Evolutionary conservation across 2,797 vertebrate species (phyloP), one percentile per base, ranked within the genome.

Genomic region (Coendou prehensilis): DNA sequence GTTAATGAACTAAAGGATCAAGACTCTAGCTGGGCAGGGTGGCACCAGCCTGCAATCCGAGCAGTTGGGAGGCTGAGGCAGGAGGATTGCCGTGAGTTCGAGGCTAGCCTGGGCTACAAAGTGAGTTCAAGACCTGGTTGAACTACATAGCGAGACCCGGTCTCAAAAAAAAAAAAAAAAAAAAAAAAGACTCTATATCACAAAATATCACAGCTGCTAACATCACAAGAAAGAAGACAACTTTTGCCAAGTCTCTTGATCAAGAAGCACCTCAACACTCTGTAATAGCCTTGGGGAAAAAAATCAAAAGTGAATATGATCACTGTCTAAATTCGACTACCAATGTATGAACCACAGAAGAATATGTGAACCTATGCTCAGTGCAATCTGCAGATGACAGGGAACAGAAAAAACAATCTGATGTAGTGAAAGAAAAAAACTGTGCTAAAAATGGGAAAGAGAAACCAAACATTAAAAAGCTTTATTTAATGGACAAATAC

Each of bases 1-100:
- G 75, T 61, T 91, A 88, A 81, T 89, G 30, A 96, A 86, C 41
- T 54, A 78, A 93, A 47, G 8, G 41, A 64, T 47, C 18, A 57
- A 93, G 75, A 59, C 18, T 37, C 15, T 37, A 37, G 64, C 15
- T 17, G 8, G 64, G 7, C 33, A n/a, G 9, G 17, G 33, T 9
- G 7, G 17, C 33, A 69, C 33, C 37, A 37, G 64, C 33, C 18
- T 20, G 3, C 9, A 37, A 69, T 37, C 17, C 64, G 7, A 37
- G 33, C n/a, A 37, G 7, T 7, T 18, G 64, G 64, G 33, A 37
- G 28, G 33, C 30, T n/a, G n/a, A 37, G 2, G 33, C 17, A 20
- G 64, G 33, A 69, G 64, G 6, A 37, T 1, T 37, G 9, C 33
- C 28, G 18, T 37, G 33, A 18, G 17, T 20, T n/a, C 20, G n/a